These are phyloP conservation scores for Caracal caracal DNA, from an alignment of 2,113 vertebrate species.

Conservation along the genomic window DNA sequence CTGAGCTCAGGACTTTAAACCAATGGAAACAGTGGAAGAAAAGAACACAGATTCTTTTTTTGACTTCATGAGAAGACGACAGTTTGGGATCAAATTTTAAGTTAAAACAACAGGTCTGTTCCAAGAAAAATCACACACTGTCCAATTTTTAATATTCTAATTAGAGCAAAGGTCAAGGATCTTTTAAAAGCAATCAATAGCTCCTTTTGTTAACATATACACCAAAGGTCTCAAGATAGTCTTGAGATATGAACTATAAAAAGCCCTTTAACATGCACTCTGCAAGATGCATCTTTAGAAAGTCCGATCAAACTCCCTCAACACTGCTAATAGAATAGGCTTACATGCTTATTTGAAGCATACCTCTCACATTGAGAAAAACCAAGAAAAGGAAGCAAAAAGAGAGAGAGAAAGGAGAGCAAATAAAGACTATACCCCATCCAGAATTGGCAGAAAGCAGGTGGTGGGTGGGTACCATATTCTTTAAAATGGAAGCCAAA, in stretches of 20 bases:
- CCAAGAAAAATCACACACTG: conserved; percentile 14
- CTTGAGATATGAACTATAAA: conserved; percentile 23
- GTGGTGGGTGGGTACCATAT: accelerated
- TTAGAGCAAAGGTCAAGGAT: conserved; percentile 40
- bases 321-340: conserved; percentile 18
- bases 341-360: not conserved
- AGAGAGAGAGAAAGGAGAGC: not conserved
- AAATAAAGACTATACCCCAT: no score
- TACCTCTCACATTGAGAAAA: not conserved
- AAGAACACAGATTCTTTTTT: not conserved
- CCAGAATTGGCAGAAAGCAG: not conserved
- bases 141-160: conserved; percentile 54
- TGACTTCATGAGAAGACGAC: not conserved
- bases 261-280: not conserved
- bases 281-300: not conserved
- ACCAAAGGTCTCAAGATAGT: conserved; percentile 54
- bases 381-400: not conserved
- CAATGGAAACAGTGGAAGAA: not conserved
- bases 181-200: conserved; percentile 48
- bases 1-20: not conserved
- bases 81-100: not conserved
- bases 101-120: not conserved
- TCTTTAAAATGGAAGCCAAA: not conserved
- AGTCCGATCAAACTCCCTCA: conserved; percentile 44
- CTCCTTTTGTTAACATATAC: conserved; percentile 49